Evolutionary conservation across 2,888 invertebrate species (phyloP).

Genomic region (Drosophila planitibia): DNA sequence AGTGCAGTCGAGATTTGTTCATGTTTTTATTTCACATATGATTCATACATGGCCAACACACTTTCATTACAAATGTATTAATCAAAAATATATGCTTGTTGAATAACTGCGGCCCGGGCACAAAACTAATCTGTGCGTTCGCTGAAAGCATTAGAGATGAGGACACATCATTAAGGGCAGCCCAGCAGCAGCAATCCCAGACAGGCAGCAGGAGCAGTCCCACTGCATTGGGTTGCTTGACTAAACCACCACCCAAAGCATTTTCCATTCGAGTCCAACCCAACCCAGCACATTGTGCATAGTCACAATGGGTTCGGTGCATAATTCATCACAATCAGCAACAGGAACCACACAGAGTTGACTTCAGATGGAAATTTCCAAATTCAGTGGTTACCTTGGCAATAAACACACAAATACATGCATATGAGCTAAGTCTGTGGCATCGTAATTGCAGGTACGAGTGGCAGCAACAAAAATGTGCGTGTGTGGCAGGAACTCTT

Average conservation of each 20-base stretch:
- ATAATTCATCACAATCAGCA: slow-evolving; percentile 78
- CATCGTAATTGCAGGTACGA: slow-evolving; percentile 10
- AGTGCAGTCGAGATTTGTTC: background rate
- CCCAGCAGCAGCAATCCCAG: slow-evolving; percentile 2
- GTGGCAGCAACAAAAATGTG: slow-evolving; percentile 2
- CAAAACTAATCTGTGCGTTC: slow-evolving; percentile 54
- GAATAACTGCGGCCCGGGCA: slow-evolving; percentile 20
- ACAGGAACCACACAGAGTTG: slow-evolving; percentile 59
- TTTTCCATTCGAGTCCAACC: background rate
- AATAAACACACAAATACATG: slow-evolving; percentile 3
- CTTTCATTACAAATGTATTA: slow-evolving; percentile 27
- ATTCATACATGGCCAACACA: slow-evolving; percentile 10
- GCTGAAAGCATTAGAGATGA: slow-evolving; percentile 74
- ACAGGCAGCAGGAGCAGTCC: slow-evolving; percentile 4
- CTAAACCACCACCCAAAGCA: slow-evolving; percentile 25
- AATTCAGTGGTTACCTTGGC: slow-evolving; percentile 54
- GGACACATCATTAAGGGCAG: slow-evolving; percentile 72
- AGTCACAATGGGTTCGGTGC: slow-evolving; percentile 59
- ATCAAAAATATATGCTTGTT: slow-evolving; percentile 34
- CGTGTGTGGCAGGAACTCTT: background rate
- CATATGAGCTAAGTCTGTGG: background rate
- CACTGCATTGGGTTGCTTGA: background rate
- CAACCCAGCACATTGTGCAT: background rate
- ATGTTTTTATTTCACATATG: background rate
- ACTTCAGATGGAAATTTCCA: slow-evolving; percentile 48